Conservation (phyloP, 2,888 invertebrate species). For the Zygaena filipendulae region DNA sequence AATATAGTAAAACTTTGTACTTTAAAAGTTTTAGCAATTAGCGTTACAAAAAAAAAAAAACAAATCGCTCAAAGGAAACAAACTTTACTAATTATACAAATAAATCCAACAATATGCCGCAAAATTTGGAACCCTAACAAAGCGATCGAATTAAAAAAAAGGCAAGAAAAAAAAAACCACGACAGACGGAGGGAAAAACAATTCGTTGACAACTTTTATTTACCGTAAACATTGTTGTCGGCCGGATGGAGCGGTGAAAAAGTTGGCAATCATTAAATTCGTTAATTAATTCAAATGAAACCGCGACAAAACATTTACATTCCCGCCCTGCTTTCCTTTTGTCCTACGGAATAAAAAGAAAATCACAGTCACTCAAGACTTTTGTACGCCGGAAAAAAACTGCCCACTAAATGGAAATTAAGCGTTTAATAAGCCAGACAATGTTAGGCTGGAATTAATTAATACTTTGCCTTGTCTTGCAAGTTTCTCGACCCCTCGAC, state of each 20-base stretch:
- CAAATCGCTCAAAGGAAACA: too few species aligned
- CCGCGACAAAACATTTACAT: slow-evolving; percentile 63
- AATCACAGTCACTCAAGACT: slow-evolving; percentile 40
- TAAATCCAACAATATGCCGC: slow-evolving; percentile 57
- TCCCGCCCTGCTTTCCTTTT: slow-evolving; percentile 40
- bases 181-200: slow-evolving; percentile 56
- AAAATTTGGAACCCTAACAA: slow-evolving; percentile 41
- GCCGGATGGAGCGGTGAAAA: slow-evolving; percentile 49
- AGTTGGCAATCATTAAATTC: slow-evolving; percentile 62
- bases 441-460: slow-evolving; percentile 56
- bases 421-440: slow-evolving; percentile 53
- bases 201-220: slow-evolving; percentile 67
- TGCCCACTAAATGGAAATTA: slow-evolving; percentile 55
- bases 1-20: too few species aligned
- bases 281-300: slow-evolving; percentile 68
- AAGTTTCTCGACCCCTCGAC: slow-evolving; percentile 41
- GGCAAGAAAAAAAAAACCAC: slow-evolving; percentile 36
- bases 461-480: slow-evolving; percentile 50
- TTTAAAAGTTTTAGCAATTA: too few species aligned
- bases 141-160: slow-evolving; percentile 52
- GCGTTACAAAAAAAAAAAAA: too few species aligned
- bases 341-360: slow-evolving; percentile 43
- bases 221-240: slow-evolving; percentile 62
- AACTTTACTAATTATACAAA: slow-evolving; percentile 67
- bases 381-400: slow-evolving; percentile 32